phyloP scores from a whole-genome alignment of 1,140 invertebrate genomes.

The Euwallacea similis region DNA sequence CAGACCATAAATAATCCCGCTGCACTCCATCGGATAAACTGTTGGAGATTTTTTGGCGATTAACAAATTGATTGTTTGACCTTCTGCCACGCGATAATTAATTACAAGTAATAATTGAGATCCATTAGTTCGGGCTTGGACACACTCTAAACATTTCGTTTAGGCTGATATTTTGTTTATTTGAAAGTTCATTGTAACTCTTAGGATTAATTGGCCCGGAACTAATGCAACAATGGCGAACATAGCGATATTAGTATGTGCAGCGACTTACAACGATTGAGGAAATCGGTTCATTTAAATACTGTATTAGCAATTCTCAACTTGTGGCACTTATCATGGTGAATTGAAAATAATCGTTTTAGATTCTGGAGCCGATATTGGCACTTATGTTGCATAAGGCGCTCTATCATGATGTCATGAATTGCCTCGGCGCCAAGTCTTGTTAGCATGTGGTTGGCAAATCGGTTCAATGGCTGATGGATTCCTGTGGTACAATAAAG shows the following conservation, averaged over 20 bases:
- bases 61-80: conserved; percentile 30
- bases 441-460: no score
- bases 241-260: neutral
- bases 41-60: conserved; percentile 17
- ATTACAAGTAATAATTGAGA: conserved; percentile 22
- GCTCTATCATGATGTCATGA: neutral
- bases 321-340: conserved; percentile 4
- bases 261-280: neutral
- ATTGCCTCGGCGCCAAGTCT: conserved; percentile 9
- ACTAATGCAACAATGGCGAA: no score
- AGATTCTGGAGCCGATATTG: conserved; percentile 15
- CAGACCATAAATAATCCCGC: neutral
- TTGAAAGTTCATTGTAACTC: no score
- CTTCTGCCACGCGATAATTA: conserved; percentile 8
- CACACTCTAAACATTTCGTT: no score
- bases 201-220: no score
- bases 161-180: no score
- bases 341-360: conserved; percentile 10
- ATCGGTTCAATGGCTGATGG: neutral
- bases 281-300: neutral
- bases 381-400: conserved; percentile 14
- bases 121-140: neutral
- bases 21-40: conserved; percentile 21
- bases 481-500: conserved; percentile 35
- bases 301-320: conserved; percentile 4